Evolutionary conservation across 1,140 invertebrate genomes (phyloP).

Genomic region (Papilio dardanus): DNA sequence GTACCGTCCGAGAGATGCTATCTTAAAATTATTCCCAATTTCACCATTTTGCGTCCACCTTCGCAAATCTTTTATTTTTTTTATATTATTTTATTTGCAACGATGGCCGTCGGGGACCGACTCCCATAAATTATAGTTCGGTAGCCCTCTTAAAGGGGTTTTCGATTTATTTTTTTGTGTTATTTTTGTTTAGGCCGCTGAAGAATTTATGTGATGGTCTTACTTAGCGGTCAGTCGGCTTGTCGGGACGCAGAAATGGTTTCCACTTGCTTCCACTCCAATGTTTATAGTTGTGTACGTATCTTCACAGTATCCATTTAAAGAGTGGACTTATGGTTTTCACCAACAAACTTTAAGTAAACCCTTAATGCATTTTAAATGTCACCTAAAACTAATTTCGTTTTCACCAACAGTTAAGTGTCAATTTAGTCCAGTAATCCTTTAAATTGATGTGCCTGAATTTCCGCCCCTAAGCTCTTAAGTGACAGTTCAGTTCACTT

Average conservation of each 20-base stretch:
- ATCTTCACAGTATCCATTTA: constrained; percentile 13
- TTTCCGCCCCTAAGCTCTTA: too few species aligned
- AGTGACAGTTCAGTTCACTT: too few species aligned
- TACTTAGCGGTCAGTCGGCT: constrained; percentile 76
- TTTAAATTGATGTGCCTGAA: too few species aligned
- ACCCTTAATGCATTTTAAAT: too few species aligned
- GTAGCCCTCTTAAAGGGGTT: constrained; percentile 79
- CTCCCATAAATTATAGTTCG: constrained; percentile 82
- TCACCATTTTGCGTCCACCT: constrained; percentile 76
- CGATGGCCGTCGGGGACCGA: constrained; percentile 66
- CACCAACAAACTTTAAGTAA: too few species aligned
- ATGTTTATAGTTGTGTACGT: constrained; percentile 35
- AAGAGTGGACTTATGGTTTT: not conserved
- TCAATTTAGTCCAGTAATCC: too few species aligned
- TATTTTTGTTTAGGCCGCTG: constrained; percentile 77
- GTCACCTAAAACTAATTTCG: too few species aligned
- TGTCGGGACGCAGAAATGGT: constrained; percentile 55
- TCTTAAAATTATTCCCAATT: constrained; percentile 81
- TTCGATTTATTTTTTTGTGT: constrained; percentile 58
- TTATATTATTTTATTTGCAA: constrained; percentile 68
- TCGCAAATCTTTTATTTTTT: constrained; percentile 58
- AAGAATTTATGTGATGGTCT: constrained; percentile 80
- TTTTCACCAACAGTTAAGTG: too few species aligned
- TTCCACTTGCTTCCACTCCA: constrained; percentile 25
- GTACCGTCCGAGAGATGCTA: constrained; percentile 74